A percentile compares a stretch with the other conserved stretches of the same genome.
Conservation (phyloP, 2,113 vertebrate genomes). For the Petrocephalus microphthalmus region DNA sequence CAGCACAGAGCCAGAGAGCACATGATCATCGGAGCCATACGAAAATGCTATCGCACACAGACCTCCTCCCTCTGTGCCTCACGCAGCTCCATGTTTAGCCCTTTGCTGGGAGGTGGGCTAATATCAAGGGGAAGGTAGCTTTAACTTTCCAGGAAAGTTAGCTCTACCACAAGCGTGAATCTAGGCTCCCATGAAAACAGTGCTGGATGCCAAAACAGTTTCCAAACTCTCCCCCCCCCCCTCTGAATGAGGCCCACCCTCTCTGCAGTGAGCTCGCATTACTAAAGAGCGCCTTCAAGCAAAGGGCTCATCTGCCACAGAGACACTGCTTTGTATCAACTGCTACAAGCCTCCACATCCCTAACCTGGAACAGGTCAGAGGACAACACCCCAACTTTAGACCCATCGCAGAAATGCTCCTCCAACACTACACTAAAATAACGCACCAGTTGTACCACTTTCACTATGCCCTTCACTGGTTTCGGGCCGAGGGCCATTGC, state of each 20-base stretch:
- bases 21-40: not conserved
- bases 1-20: not conserved
- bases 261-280: not conserved
- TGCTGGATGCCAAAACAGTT: not conserved
- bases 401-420: not conserved
- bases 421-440: not conserved
- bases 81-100: not conserved
- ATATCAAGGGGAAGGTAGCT: not conserved
- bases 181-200: not conserved
- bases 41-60: not conserved
- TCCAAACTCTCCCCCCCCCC: not conserved
- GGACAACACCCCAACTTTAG: not conserved
- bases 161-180: not conserved
- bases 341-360: not conserved
- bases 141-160: not conserved
- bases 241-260: not conserved
- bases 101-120: not conserved
- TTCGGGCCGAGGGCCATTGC: not conserved
- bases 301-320: not conserved
- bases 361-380: not conserved
- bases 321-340: not conserved
- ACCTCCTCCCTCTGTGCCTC: not conserved
- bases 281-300: not conserved
- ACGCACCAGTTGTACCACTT: not conserved
- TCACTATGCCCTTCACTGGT: not conserved